Base-by-base conservation (phyloP, 2,888 invertebrate genomes). In the Heliothis peltigera region DNA sequence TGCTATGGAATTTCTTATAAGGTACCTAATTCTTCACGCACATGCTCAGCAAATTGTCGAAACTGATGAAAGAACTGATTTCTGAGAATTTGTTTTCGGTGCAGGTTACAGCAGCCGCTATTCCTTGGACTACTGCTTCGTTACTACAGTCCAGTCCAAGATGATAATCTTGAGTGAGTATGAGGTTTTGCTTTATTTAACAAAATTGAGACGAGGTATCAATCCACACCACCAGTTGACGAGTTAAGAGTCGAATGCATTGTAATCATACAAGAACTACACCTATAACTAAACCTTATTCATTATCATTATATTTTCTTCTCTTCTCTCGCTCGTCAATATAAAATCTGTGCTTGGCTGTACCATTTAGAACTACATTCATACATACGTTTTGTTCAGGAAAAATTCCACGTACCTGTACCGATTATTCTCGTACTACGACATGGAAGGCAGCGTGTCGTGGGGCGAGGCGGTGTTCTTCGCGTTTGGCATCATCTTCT, bases 401-500 rank as follows among this genome's bases (percentile, higher is more conserved):
- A 86, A 94, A 8, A 87, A 94, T 79, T 95, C 96, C 1, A 92
- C 96, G 18, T 96, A 96, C 69, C 83, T 97, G 8, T 95, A 95
- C 39, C 95, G 95, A 35, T 84, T 97, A 43, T 96, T 97, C 43
- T 90, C 95, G 0, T 97, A 96, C 79, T 96, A 97, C 84, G 87
- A 91, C n/a, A 79, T 81, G 47, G 92, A 92, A 10, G 95, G 95
- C 72, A 92, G 87, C 0, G 89, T 96, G 18, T 90, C 94, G 1
- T 94, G 95, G 88, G 88, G 96, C 7, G 95, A 97, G 61, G 97
- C 97, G 0, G 96, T 97, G 77, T 91, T 96, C 69, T 97, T 96
- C 86, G 97, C 97, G 0, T 93, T 95, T 12, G 96, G 96, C 6
- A 96, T 97, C 64, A 95, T 97, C 28, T 89, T 95, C 43, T 96